Conservation (phyloP, 2,797 vertebrate genomes). For the Myotis vivesi region DNA sequence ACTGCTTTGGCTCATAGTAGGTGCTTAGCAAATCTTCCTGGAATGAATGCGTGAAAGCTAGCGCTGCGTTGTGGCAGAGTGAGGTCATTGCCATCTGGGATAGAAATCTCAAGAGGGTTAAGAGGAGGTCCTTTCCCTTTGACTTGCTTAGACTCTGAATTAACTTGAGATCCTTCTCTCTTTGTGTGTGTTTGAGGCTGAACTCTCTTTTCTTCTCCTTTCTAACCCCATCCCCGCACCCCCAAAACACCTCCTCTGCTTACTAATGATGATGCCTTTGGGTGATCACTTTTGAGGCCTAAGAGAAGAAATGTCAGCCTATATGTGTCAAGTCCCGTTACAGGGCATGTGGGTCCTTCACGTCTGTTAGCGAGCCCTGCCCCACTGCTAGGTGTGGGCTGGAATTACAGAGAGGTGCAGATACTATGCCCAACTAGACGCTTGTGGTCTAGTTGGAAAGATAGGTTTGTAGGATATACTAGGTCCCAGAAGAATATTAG, state of each 20-base stretch:
- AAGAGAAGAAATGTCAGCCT: background rate
- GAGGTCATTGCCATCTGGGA: background rate
- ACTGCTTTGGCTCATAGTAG: background rate
- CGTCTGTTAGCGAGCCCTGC: background rate
- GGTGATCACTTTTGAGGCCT: background rate
- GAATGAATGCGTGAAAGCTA: background rate
- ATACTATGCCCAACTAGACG: rapidly evolving
- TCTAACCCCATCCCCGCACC: background rate
- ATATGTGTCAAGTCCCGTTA: rapidly evolving
- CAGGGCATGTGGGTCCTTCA: background rate
- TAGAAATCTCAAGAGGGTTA: background rate
- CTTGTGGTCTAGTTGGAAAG: background rate
- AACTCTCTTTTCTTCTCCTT: background rate
- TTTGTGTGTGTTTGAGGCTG: background rate
- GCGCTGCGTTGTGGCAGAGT: background rate
- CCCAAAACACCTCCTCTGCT: background rate
- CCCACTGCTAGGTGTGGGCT: rapidly evolving
- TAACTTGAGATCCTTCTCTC: background rate
- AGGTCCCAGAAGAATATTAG: background rate
- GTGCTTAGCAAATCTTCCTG: background rate
- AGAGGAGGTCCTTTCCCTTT: background rate
- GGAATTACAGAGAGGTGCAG: too few species aligned
- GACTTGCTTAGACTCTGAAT: background rate
- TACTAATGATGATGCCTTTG: background rate
- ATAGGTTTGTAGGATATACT: rapidly evolving